Conservation (phyloP, 2,113 vertebrate species). For the Ictalurus furcatus region DNA sequence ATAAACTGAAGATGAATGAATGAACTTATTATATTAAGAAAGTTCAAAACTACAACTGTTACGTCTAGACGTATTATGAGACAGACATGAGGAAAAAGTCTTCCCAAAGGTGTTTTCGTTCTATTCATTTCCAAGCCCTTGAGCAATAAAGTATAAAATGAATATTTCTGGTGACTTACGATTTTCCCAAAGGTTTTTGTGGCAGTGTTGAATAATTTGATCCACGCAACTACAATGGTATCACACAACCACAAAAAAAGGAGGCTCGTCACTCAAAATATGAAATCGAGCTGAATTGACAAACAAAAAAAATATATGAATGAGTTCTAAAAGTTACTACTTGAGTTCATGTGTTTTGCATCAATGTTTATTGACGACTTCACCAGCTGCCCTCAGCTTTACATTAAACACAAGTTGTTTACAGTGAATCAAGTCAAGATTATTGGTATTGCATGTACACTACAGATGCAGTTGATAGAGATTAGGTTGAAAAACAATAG, state of each 20-base stretch:
- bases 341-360: not conserved
- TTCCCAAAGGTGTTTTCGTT: not conserved
- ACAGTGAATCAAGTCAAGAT: not conserved
- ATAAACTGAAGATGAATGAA: slow-evolving; percentile 1
- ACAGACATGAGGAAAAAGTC: not conserved
- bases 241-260: not conserved
- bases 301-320: not conserved
- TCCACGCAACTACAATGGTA: not conserved
- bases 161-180: not conserved
- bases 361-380: not conserved
- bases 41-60: not conserved
- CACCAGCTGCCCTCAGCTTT: not conserved
- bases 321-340: not conserved
- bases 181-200: not conserved
- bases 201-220: not conserved
- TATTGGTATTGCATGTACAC: no score
- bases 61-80: not conserved
- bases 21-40: not conserved
- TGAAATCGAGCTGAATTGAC: not conserved
- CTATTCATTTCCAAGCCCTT: not conserved
- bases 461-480: not conserved
- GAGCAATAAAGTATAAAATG: not conserved
- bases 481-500: not conserved
- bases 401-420: not conserved
- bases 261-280: not conserved